These are phyloP conservation scores for Aricia artaxerxes DNA, from an alignment of 2,888 invertebrate genomes.

Conservation along the genomic window DNA sequence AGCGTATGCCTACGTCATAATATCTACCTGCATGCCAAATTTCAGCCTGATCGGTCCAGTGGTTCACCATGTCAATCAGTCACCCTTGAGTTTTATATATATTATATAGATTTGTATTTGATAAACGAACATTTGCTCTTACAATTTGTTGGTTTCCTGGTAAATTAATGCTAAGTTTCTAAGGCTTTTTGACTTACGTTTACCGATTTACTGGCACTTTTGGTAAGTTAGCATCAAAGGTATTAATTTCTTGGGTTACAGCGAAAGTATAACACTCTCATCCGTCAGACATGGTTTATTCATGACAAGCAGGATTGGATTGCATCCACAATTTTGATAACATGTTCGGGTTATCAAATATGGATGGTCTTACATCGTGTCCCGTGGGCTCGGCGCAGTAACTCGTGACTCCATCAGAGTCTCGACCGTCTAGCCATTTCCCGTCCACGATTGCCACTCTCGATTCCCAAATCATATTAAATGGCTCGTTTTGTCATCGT, in stretches of 20 bases:
- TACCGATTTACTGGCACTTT: too few relatives aligned
- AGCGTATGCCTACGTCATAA: too few relatives aligned
- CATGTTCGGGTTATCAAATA: background rate
- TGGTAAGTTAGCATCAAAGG: too few relatives aligned
- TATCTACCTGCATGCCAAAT: too few relatives aligned
- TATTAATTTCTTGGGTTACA: background rate
- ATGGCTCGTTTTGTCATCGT: slow-evolving; percentile 40
- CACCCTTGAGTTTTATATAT: too few relatives aligned
- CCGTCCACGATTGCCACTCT: slow-evolving; percentile 55
- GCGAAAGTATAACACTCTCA: background rate
- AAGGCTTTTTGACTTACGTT: too few relatives aligned
- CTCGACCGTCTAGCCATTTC: slow-evolving; percentile 49
- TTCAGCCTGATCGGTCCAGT: too few relatives aligned
- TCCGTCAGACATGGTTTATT: background rate
- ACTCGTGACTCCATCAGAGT: slow-evolving; percentile 19
- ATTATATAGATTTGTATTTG: background rate
- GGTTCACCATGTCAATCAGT: too few relatives aligned
- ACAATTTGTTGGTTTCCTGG: too few relatives aligned
- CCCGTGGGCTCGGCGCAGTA: background rate
- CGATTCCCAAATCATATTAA: slow-evolving; percentile 51
- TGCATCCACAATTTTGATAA: slow-evolving; percentile 7
- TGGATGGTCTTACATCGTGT: background rate
- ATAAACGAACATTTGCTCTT: background rate
- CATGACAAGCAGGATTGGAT: background rate
- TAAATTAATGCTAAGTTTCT: too few relatives aligned